A percentile compares a stretch with the other conserved stretches of the same genome.
Conservation (phyloP, 2,113 vertebrate species). For the Artemisiospiza belli region DNA sequence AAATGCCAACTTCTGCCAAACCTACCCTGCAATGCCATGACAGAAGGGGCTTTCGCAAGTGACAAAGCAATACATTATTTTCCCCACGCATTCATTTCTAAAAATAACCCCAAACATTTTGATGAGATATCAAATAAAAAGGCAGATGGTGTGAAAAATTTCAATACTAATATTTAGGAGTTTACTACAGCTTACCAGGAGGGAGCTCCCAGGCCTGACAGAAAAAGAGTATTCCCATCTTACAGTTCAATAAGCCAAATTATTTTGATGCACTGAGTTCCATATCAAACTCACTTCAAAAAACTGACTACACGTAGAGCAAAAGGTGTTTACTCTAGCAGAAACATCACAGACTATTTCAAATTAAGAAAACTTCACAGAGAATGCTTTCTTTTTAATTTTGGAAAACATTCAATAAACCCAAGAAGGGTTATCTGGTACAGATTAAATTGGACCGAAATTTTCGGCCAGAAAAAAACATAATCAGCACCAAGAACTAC, state of each 20-base stretch:
- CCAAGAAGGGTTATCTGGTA: neutral
- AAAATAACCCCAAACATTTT: neutral
- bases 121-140: neutral
- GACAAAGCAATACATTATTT: neutral
- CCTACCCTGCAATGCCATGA: neutral
- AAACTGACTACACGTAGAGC: neutral
- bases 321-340: conserved; percentile 15
- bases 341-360: neutral
- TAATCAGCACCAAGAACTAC: neutral
- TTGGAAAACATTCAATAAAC: neutral
- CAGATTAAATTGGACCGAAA: neutral
- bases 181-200: neutral
- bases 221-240: neutral
- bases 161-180: neutral
- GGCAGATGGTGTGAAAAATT: neutral
- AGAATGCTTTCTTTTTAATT: neutral
- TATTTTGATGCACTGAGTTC: neutral
- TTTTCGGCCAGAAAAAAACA: neutral
- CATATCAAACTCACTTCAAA: neutral
- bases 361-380: neutral
- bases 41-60: neutral
- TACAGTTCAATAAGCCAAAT: neutral
- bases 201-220: neutral
- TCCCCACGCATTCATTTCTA: neutral
- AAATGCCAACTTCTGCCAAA: neutral